A percentile compares a stretch with the other conserved stretches of the same genome.
These are phyloP conservation scores for Flabesymbios commensalis DNA, from an alignment of 2,888 invertebrate genomes.

Conservation along the genomic window DNA sequence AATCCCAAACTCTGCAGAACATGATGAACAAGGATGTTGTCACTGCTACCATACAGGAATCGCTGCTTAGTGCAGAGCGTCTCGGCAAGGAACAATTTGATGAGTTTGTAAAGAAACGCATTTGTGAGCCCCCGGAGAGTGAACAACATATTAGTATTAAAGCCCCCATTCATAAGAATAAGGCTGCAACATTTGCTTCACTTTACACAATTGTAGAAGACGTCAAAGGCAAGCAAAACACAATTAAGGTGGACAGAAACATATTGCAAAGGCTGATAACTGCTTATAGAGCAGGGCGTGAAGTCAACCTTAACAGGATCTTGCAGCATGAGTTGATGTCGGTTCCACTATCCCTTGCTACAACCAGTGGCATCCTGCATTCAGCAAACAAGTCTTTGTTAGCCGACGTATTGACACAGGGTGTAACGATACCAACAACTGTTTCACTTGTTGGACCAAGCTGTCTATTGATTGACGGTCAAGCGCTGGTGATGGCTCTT, in stretches of 20 bases:
- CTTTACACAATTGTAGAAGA: not conserved
- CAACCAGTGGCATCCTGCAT: not conserved
- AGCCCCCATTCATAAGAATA: not conserved
- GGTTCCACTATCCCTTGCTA: not conserved
- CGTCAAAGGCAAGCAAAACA: not conserved
- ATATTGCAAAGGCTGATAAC: constrained; percentile 2
- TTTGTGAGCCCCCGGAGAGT: too few species aligned
- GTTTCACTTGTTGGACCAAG: not conserved
- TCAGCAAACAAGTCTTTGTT: not conserved
- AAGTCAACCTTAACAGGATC: not conserved
- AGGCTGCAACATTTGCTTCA: not conserved
- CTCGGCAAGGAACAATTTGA: too few species aligned
- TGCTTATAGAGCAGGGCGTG: not conserved
- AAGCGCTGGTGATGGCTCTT: not conserved
- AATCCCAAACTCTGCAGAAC: not conserved
- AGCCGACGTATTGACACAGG: not conserved
- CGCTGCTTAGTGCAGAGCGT: constrained; percentile 2
- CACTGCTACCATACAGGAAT: not conserved
- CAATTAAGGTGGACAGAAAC: constrained; percentile 2
- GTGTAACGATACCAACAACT: not conserved
- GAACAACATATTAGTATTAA: too few species aligned
- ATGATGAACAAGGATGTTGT: constrained; percentile 1
- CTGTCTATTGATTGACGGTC: not conserved
- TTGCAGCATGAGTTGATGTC: not conserved
- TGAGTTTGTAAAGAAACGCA: too few species aligned